Evolutionary conservation across 2,113 vertebrate species (phyloP), one percentile per base, ranked within the genome.

Genomic region (Carassius gibelio): DNA sequence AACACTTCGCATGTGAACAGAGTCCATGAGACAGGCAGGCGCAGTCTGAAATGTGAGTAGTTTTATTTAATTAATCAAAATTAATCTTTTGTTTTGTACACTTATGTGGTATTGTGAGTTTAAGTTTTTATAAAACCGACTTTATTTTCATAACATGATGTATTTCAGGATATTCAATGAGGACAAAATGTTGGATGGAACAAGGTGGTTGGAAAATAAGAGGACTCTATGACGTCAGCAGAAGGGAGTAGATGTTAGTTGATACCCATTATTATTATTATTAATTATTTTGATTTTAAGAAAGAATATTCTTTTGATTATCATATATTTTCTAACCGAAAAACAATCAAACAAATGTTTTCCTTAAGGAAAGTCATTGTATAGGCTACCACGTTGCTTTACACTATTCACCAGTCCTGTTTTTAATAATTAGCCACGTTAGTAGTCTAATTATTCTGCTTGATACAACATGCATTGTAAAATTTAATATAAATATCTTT

Each of bases 41-140:
- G 55, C 48, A 21, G 69, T 82, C 68, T 90, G 82, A 91, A 87
- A 75, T 90, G 92, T 93, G 88, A 92, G 91, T 93, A 91, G 42
- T 50, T 48, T 36, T 50, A 13, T 19, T 26, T 38, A 21, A 26
- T 30, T n/a, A 10, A 66, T 9, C 0, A 11, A 66, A 80, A 13
- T 26, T 30, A 19, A 66, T 15, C 1, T 19, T 9, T 64, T 55
- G 13, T 42, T 45, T 72, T 45, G 17, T 11, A 48, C 10, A 0
- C 2, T 48, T 42, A 21, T 26, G n/a, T 13, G 26, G 26, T 17
- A 68, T 17, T 68, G 26, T 2, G 23, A 17, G 21, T 45, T 48
- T 9, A 71, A 19, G 68, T 21, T 71, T 2, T 9, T 45, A 45
- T 45, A 9, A 9, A 45, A 45, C 42, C 9, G 9, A 45, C 8